Percentiles rank a stretch among this genome's conserved stretches.
Evolutionary conservation across 2,888 invertebrate genomes (phyloP).

Genomic region (Chironomus tentans): DNA sequence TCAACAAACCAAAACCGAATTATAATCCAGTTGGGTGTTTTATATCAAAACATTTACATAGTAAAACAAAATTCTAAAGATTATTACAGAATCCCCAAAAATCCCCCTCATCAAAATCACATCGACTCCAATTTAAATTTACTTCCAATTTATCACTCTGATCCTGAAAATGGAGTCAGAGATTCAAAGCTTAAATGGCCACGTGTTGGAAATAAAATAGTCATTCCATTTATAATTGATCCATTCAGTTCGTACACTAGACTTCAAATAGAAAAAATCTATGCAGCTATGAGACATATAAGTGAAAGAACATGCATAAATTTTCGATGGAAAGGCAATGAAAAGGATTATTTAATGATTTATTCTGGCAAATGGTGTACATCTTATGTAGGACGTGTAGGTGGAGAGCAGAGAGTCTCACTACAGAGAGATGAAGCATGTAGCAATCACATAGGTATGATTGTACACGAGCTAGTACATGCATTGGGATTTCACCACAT

Average conservation of each 20-base stretch:
- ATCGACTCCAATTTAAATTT: neutral
- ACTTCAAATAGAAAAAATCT: neutral
- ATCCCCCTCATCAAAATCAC: too few relatives aligned
- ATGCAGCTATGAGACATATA: neutral
- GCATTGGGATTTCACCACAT: neutral
- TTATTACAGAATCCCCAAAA: neutral
- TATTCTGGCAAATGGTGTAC: neutral
- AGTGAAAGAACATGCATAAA: neutral
- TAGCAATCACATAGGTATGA: neutral
- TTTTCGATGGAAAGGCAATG: neutral
- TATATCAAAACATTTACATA: too few relatives aligned
- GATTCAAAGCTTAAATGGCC: neutral
- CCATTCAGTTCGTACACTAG: neutral
- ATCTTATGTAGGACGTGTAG: neutral
- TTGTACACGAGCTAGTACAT: neutral
- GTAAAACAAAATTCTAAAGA: neutral
- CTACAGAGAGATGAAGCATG: neutral
- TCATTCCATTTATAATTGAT: neutral
- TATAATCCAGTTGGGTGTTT: too few relatives aligned
- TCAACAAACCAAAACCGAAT: too few relatives aligned
- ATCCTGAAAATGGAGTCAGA: neutral
- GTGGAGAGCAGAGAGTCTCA: neutral
- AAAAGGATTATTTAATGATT: neutral
- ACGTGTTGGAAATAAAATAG: neutral
- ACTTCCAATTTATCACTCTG: neutral